Conservation (phyloP, 1,140 invertebrate genomes). For the Papilio dardanus region DNA sequence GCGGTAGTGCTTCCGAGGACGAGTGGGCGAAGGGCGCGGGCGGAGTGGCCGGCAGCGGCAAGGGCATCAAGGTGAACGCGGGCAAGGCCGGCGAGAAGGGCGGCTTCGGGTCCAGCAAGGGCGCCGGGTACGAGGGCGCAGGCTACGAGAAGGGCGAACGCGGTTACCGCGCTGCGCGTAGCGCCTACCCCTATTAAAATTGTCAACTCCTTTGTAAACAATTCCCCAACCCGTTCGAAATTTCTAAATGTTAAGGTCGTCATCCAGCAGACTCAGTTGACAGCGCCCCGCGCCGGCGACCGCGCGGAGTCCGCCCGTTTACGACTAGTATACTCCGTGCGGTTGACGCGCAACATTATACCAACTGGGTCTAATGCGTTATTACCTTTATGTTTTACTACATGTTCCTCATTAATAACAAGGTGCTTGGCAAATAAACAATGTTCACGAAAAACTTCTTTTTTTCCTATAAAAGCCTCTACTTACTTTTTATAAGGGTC, state of each 20-base stretch:
- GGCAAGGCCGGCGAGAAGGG: not conserved
- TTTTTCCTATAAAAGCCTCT: no score
- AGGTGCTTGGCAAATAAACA: no score
- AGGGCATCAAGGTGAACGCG: not conserved
- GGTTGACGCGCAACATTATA: no score
- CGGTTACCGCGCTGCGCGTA: not conserved
- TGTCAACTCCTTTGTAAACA: not conserved
- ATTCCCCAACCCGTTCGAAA: not conserved
- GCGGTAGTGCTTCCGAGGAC: not conserved
- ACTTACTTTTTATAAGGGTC: no score
- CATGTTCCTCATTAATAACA: no score
- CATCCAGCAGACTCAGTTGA: no score
- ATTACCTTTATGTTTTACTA: no score
- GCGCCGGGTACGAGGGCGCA: not conserved
- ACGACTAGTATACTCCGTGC: no score
- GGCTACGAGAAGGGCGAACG: not conserved
- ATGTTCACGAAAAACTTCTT: no score
- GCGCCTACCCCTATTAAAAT: not conserved
- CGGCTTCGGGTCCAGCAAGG: not conserved
- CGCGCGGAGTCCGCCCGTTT: no score
- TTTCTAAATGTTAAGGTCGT: not conserved
- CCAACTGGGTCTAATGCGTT: no score
- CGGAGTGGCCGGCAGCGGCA: not conserved
- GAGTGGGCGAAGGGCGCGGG: not conserved
- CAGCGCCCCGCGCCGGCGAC: no score